Conservation (phyloP, 1,140 invertebrate species). For the Lepidostoma basale region DNA sequence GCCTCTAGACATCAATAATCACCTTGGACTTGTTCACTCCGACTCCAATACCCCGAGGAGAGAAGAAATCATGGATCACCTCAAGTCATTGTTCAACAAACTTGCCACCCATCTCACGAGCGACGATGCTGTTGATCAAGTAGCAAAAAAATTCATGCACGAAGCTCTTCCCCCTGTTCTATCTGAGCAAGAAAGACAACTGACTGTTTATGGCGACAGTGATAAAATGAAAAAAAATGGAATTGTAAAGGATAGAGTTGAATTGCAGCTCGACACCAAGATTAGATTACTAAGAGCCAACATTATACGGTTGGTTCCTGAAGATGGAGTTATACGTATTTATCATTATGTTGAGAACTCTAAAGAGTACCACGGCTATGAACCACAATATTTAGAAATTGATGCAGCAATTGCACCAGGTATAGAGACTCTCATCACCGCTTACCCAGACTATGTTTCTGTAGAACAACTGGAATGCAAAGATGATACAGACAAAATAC, state of each 20-base stretch:
- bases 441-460: slow-evolving; percentile 77
- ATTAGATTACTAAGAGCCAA: slow-evolving; percentile 75
- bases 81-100: slow-evolving; percentile 68
- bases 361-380: slow-evolving; percentile 80
- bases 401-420: slow-evolving; percentile 67
- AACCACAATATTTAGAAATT: slow-evolving; percentile 79
- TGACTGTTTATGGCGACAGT: slow-evolving; percentile 72
- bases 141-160: slow-evolving; percentile 82
- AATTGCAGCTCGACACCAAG: slow-evolving; percentile 71
- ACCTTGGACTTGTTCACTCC: slow-evolving; percentile 73
- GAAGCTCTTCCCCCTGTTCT: slow-evolving; percentile 87
- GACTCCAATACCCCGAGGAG: slow-evolving; percentile 59
- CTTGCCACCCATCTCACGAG: slow-evolving; percentile 68
- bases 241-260: slow-evolving; percentile 65
- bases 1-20: slow-evolving; percentile 76
- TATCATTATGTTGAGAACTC: slow-evolving; percentile 87
- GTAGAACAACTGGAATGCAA: slow-evolving; percentile 74
- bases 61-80: slow-evolving; percentile 62
- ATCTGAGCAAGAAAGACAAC: slow-evolving; percentile 65
- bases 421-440: slow-evolving; percentile 72
- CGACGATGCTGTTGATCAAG: slow-evolving; percentile 83
- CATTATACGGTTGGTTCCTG: slow-evolving; percentile 73
- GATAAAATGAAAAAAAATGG: slow-evolving; percentile 71
- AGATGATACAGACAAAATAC: slow-evolving; percentile 65
- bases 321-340: slow-evolving; percentile 68